Conservation (phyloP, 1,140 invertebrate species). For the Zaprionus ghesquierei region DNA sequence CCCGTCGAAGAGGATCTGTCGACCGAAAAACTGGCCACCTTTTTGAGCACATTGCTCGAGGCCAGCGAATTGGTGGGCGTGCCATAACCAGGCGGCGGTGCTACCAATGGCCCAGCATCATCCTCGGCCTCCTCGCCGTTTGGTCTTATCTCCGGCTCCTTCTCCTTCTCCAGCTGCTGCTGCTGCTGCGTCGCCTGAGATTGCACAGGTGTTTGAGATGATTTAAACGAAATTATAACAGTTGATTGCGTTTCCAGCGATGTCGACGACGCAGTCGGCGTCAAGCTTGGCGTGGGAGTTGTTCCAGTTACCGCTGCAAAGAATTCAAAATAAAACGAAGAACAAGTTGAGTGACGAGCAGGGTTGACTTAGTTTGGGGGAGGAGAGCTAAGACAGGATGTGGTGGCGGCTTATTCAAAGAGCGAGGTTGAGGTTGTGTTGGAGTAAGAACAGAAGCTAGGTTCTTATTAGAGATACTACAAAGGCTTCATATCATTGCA, state of each 20-base stretch:
- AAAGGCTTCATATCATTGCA: no score
- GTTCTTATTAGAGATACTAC: no score
- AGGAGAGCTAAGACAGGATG: background rate
- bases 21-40: slow-evolving; percentile 91
- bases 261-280: slow-evolving; percentile 15
- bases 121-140: slow-evolving; percentile 17
- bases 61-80: slow-evolving; percentile 83
- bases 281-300: slow-evolving; percentile 19
- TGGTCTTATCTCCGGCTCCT: background rate
- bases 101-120: slow-evolving; percentile 46
- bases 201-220: slow-evolving; percentile 82
- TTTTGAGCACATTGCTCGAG: slow-evolving; percentile 88
- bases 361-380: background rate
- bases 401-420: no score
- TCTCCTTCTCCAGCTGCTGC: background rate
- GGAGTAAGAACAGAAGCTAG: no score
- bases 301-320: slow-evolving; percentile 10
- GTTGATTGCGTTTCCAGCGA: slow-evolving; percentile 81
- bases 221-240: slow-evolving; percentile 83
- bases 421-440: no score
- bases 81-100: slow-evolving; percentile 62
- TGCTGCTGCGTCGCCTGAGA: slow-evolving; percentile 52
- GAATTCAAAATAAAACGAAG: slow-evolving; percentile 18
- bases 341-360: slow-evolving; percentile 43
- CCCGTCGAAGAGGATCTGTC: slow-evolving; percentile 84